Evolutionary conservation across 2,797 vertebrate genomes (phyloP).

Genomic region (Poeciliopsis infans): DNA sequence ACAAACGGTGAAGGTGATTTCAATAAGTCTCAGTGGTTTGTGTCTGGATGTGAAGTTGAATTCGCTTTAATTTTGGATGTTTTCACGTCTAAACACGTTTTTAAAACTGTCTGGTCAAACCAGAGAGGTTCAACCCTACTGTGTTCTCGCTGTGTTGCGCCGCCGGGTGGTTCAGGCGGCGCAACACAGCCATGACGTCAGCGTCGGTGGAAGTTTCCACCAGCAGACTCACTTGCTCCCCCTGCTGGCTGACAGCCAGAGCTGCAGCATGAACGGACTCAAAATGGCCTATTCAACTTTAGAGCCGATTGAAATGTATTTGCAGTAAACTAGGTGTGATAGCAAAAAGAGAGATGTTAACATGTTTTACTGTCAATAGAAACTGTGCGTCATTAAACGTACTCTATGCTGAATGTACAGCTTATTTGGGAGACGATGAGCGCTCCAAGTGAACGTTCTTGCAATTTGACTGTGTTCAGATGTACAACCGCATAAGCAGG

Average conservation of each 20-base stretch:
- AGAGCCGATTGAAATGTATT: neutral
- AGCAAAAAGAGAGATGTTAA: conserved; percentile 5
- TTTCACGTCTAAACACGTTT: neutral
- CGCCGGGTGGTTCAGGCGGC: conserved; percentile 58
- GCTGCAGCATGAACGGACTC: conserved; percentile 11
- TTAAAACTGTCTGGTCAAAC: neutral
- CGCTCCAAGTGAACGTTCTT: neutral
- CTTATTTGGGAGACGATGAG: neutral
- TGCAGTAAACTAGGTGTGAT: neutral
- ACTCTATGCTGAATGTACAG: neutral
- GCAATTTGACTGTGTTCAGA: neutral
- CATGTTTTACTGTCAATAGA: neutral
- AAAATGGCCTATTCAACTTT: neutral
- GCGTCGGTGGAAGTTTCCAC: neutral
- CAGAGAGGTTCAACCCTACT: conserved; percentile 25
- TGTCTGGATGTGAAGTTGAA: neutral
- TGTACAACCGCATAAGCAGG: neutral
- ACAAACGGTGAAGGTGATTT: neutral
- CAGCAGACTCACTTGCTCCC: neutral
- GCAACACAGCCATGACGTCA: too few species aligned
- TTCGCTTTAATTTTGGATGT: neutral
- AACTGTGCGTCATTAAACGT: neutral
- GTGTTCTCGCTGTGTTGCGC: conserved; percentile 14
- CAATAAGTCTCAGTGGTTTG: neutral
- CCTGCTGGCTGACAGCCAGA: conserved; percentile 47